Percentiles rank a stretch among this genome's conserved stretches.
Evolutionary conservation across 2,113 vertebrate species (phyloP).

Genomic region (Carassius auratus): DNA sequence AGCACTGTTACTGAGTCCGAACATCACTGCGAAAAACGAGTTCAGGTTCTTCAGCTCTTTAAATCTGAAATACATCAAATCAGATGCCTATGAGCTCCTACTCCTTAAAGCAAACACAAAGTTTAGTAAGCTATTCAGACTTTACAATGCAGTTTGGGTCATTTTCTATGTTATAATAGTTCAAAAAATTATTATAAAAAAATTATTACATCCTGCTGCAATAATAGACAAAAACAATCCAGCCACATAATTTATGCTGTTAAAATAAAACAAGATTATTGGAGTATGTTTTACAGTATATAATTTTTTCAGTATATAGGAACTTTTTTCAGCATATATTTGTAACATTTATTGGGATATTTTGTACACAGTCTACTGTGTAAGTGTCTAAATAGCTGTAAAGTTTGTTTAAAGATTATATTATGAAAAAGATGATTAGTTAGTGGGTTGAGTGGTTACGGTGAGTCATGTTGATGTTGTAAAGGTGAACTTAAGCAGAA

Average conservation of each 20-base stretch:
- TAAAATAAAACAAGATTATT: too few species aligned
- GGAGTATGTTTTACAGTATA: too few species aligned
- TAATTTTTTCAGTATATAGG: too few species aligned
- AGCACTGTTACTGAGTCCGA: slow-evolving; percentile 90
- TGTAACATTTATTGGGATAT: background rate
- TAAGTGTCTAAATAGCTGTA: background rate
- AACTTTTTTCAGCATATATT: too few species aligned
- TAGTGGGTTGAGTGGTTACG: background rate
- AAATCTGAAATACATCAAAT: slow-evolving; percentile 73
- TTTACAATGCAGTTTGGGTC: too few species aligned
- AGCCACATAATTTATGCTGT: too few species aligned
- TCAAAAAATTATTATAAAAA: too few species aligned
- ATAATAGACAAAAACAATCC: too few species aligned
- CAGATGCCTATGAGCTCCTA: too few species aligned
- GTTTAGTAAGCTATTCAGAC: background rate
- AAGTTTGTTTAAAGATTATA: background rate
- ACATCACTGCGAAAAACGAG: slow-evolving; percentile 95
- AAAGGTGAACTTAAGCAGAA: background rate
- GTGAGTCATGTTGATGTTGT: background rate
- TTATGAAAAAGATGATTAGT: background rate
- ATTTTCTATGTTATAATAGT: too few species aligned
- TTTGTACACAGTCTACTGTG: background rate
- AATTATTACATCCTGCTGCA: too few species aligned
- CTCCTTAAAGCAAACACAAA: background rate
- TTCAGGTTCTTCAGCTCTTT: slow-evolving; percentile 97